Evolutionary conservation across 2,113 vertebrate species (phyloP).

Genomic region (Polypterus bichir): DNA sequence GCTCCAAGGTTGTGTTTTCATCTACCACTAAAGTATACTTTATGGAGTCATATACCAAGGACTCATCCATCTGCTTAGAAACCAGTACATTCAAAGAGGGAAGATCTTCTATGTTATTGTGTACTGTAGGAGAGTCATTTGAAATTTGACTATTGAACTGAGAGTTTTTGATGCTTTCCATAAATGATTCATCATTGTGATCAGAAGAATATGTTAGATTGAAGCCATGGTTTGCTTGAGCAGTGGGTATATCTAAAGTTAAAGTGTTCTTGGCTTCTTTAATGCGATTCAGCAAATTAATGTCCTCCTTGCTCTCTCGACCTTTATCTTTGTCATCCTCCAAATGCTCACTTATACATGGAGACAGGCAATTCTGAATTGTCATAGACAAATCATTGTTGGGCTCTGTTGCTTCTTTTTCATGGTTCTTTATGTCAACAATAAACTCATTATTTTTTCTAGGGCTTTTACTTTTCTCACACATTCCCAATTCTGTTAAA

Average conservation of each 20-base stretch:
- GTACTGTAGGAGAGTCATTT: slow-evolving; percentile 43
- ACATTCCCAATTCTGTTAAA: slow-evolving; percentile 7
- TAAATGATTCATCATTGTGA: slow-evolving; percentile 60
- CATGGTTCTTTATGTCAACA: slow-evolving; percentile 34
- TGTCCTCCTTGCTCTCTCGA: slow-evolving; percentile 35
- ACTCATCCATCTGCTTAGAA: slow-evolving; percentile 49
- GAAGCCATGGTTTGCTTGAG: slow-evolving; percentile 72
- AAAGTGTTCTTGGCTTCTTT: slow-evolving; percentile 52
- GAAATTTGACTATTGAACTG: slow-evolving; percentile 43
- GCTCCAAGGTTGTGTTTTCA: slow-evolving; percentile 87
- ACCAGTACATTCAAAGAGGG: slow-evolving; percentile 24
- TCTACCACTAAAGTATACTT: slow-evolving; percentile 97
- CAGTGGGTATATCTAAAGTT: slow-evolving; percentile 54
- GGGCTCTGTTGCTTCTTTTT: slow-evolving; percentile 37
- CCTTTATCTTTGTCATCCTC: slow-evolving; percentile 50
- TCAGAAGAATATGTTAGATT: slow-evolving; percentile 57
- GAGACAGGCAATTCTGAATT: slow-evolving; percentile 42
- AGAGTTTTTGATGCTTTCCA: slow-evolving; percentile 37
- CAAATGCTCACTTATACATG: slow-evolving; percentile 42
- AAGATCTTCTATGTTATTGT: slow-evolving; percentile 38
- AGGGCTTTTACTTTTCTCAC: slow-evolving; percentile 13
- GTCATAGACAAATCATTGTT: slow-evolving; percentile 51
- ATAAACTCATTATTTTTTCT: neutral
- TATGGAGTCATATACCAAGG: slow-evolving; percentile 83
- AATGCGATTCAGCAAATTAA: slow-evolving; percentile 48